phyloP scores from a whole-genome alignment of 2,888 invertebrate species.

The Pomacea canaliculata region DNA sequence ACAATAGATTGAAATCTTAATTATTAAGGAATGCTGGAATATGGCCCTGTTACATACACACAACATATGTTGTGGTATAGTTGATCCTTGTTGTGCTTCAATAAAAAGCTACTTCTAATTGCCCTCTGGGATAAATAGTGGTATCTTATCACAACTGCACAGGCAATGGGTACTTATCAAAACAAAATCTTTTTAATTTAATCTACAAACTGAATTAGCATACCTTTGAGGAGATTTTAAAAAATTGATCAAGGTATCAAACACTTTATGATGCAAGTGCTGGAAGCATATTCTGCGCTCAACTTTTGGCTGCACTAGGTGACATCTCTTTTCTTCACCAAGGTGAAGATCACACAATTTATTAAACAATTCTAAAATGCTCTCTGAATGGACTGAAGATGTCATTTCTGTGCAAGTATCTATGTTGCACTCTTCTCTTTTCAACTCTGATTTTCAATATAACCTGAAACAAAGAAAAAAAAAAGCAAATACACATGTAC shows the following conservation, averaged over 20 bases:
- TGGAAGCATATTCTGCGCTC: conserved; percentile 38
- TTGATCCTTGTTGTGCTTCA: too few relatives aligned
- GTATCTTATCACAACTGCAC: too few relatives aligned
- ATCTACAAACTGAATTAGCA: not conserved
- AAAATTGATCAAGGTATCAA: conserved; percentile 47
- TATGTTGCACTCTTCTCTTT: too few relatives aligned
- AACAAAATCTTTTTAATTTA: too few relatives aligned
- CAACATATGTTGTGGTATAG: too few relatives aligned
- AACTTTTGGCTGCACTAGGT: conserved; percentile 43
- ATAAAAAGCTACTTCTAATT: too few relatives aligned
- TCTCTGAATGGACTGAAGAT: conserved; percentile 27
- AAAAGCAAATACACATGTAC: not conserved
- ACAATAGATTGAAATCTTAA: too few relatives aligned
- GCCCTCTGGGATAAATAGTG: too few relatives aligned
- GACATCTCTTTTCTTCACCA: conserved; percentile 37
- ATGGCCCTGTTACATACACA: too few relatives aligned
- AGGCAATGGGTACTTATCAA: too few relatives aligned
- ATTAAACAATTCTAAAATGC: conserved; percentile 43
- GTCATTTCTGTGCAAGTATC: not conserved
- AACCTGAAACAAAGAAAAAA: not conserved
- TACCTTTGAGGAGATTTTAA: conserved; percentile 46
- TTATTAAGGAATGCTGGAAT: too few relatives aligned
- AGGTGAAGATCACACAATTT: conserved; percentile 46
- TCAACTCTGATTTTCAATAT: not conserved
- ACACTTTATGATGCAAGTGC: conserved; percentile 42